Evolutionary conservation across 2,113 vertebrate genomes (phyloP).

Genomic region (Silurus asotus): DNA sequence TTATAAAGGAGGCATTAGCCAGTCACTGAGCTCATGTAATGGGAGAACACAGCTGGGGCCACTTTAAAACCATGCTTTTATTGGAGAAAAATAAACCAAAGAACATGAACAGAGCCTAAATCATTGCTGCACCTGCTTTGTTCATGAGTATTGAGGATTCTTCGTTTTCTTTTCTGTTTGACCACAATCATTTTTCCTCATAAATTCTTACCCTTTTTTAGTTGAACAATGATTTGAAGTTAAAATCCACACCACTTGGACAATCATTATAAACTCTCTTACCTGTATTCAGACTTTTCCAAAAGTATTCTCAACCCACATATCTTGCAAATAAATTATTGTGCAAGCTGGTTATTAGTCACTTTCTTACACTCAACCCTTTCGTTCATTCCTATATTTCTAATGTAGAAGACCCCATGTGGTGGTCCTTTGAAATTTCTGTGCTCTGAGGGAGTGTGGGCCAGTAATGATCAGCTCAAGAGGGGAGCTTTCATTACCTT

Average conservation of each 20-base stretch:
- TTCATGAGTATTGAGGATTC: not conserved
- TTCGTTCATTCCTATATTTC: slow-evolving; percentile 21
- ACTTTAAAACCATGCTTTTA: slow-evolving; percentile 48
- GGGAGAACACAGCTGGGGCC: slow-evolving; percentile 51
- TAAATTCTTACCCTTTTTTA: not conserved
- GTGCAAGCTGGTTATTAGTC: slow-evolving; percentile 30
- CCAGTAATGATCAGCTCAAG: slow-evolving; percentile 50
- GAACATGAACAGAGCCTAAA: slow-evolving; percentile 31
- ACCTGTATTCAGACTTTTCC: not conserved
- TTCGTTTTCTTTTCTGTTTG: not conserved
- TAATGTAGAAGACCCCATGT: slow-evolving; percentile 27
- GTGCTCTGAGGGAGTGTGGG: slow-evolving; percentile 46
- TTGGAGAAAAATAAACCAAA: slow-evolving; percentile 39
- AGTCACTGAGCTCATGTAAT: slow-evolving; percentile 51
- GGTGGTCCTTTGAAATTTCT: slow-evolving; percentile 46
- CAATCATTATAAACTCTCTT: not conserved
- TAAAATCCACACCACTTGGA: slow-evolving; percentile 13
- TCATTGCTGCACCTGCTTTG: slow-evolving; percentile 22
- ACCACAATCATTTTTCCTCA: not conserved
- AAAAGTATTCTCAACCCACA: not conserved
- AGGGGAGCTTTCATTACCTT: slow-evolving; percentile 47
- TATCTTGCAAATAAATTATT: slow-evolving; percentile 32
- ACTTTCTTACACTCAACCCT: slow-evolving; percentile 27
- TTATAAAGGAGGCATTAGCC: slow-evolving; percentile 58
- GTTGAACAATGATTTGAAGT: slow-evolving; percentile 3